Evolutionary conservation across 2,113 vertebrate genomes (phyloP).

Genomic region (Elanoides forficatus): DNA sequence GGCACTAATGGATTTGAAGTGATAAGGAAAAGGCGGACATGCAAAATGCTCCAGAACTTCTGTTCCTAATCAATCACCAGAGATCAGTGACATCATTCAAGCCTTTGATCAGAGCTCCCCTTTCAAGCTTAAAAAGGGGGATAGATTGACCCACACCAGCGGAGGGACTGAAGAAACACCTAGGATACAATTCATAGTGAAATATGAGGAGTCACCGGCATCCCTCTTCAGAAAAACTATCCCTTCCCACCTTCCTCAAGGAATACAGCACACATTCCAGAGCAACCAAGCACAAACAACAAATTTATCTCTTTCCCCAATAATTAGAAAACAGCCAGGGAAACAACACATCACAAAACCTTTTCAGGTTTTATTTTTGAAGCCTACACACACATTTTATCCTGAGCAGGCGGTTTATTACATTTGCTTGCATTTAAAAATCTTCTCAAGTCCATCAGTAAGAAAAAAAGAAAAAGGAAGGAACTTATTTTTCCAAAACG

Average conservation of each 20-base stretch:
- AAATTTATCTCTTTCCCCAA: constrained; percentile 16
- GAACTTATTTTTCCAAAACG: not conserved
- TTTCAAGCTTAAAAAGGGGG: constrained; percentile 77
- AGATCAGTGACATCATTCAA: constrained; percentile 87
- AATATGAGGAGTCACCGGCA: constrained; percentile 68
- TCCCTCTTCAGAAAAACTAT: constrained; percentile 50
- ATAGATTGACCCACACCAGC: constrained; percentile 65
- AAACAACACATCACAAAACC: constrained; percentile 41
- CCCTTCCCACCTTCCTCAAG: constrained; percentile 50
- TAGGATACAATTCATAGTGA: constrained; percentile 72
- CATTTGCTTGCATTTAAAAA: not conserved
- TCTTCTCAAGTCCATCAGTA: not conserved
- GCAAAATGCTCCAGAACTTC: constrained; percentile 79
- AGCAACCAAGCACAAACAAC: constrained; percentile 58
- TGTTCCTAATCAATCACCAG: constrained; percentile 94
- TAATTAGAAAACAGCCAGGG: not conserved
- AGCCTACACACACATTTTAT: not conserved
- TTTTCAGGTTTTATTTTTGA: not conserved
- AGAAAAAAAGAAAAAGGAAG: not conserved
- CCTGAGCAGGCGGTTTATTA: rapidly evolving
- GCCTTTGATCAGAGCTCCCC: constrained; percentile 92
- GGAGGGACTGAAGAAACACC: constrained; percentile 69
- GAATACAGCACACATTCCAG: constrained; percentile 63
- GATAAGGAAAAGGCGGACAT: constrained; percentile 65
- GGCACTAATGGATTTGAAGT: constrained; percentile 65